These are phyloP conservation scores for Bibio marci DNA, from an alignment of 2,888 invertebrate genomes.

Conservation along the genomic window DNA sequence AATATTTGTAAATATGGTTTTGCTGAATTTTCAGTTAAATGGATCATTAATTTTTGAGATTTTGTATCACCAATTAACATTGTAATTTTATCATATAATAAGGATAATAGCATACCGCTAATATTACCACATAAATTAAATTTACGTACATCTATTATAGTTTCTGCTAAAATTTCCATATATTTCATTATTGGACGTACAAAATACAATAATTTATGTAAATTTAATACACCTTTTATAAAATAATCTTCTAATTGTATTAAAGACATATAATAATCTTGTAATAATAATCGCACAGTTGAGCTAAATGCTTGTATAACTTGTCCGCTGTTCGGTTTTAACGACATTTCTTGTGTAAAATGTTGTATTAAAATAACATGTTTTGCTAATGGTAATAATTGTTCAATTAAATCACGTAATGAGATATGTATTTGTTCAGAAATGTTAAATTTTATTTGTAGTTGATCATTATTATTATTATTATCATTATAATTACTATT, in stretches of 20 bases:
- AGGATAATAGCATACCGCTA: constrained; percentile 68
- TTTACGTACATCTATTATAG: constrained; percentile 63
- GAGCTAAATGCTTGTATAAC: constrained; percentile 74
- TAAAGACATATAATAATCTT: constrained; percentile 68
- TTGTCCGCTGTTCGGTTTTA: constrained; percentile 42
- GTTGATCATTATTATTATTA: constrained; percentile 31
- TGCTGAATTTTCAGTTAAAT: constrained; percentile 69
- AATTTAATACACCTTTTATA: constrained; percentile 48
- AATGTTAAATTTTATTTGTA: constrained; percentile 44
- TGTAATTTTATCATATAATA: constrained; percentile 68
- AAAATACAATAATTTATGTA: constrained; percentile 83
- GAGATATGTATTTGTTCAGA: constrained; percentile 55
- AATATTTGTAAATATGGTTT: constrained; percentile 83
- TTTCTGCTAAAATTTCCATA: constrained; percentile 63
- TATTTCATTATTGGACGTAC: constrained; percentile 73
- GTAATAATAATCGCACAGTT: constrained; percentile 58
- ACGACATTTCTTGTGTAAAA: constrained; percentile 49
- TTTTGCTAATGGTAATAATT: constrained; percentile 74
- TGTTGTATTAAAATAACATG: constrained; percentile 73
- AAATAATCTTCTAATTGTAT: constrained; percentile 73
- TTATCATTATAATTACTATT: too few species aligned
- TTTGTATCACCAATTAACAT: constrained; percentile 55
- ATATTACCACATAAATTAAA: constrained; percentile 37
- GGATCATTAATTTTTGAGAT: constrained; percentile 61
- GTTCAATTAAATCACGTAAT: constrained; percentile 31